Evolutionary conservation across 2,797 vertebrate species (phyloP).

Genomic region (Sciaenops ocellatus): DNA sequence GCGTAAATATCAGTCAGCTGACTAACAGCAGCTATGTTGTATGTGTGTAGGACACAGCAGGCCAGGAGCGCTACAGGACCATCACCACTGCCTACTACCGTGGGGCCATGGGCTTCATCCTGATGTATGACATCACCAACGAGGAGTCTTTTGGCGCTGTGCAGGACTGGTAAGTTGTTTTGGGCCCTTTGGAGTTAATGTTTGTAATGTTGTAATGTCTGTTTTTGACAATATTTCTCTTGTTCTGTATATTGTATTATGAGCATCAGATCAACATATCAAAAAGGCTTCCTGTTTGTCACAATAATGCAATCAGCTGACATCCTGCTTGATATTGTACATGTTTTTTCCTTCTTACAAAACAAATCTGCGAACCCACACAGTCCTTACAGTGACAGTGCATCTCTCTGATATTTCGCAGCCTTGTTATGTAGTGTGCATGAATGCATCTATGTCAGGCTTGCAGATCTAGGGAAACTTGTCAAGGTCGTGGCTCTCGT

Average conservation of each 20-base stretch:
- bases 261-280: conserved; percentile 11
- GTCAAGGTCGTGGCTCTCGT: conserved; percentile 60
- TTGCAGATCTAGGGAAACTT: conserved; percentile 18
- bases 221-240: conserved; percentile 25
- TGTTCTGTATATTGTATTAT: background rate
- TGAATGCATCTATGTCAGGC: conserved; percentile 7
- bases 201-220: no score
- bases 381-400: background rate
- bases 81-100: conserved; percentile 99
- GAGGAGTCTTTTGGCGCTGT: conserved; percentile 97
- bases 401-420: conserved; percentile 1
- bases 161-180: conserved; percentile 94
- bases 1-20: conserved; percentile 24
- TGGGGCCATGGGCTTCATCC: conserved; percentile 98
- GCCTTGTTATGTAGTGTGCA: conserved; percentile 22
- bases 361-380: conserved; percentile 9
- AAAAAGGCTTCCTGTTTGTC: conserved; percentile 8
- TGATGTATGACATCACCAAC: conserved; percentile 99
- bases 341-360: background rate
- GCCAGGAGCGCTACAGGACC: conserved; percentile 97
- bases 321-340: background rate
- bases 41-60: conserved; percentile 92
- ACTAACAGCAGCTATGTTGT: conserved; percentile 39
- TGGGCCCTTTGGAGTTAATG: background rate
- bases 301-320: conserved; percentile 1